Evolutionary conservation across 2,113 vertebrate species (phyloP).

Genomic region (Pelusios castaneus): DNA sequence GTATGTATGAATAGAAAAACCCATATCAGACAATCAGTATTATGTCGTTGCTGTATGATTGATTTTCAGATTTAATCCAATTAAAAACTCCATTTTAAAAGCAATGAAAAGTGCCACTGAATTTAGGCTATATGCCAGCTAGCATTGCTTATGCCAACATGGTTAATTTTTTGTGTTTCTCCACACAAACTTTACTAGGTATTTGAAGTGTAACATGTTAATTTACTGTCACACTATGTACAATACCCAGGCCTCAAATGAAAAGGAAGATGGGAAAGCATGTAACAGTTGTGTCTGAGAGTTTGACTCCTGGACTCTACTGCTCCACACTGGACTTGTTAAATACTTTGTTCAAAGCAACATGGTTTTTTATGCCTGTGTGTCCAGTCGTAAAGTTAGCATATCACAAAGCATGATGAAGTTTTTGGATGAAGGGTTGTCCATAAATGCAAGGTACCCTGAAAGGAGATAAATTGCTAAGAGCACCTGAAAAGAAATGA

Average conservation of each 20-base stretch:
- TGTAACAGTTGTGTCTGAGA: fast-evolving
- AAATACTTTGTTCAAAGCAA: neutral
- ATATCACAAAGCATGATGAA: neutral
- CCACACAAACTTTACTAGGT: neutral
- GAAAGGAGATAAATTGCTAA: neutral
- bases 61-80: neutral
- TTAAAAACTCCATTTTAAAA: neutral
- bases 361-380: fast-evolving
- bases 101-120: neutral
- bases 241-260: neutral
- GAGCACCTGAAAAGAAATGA: neutral
- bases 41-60: neutral
- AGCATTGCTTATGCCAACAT: neutral
- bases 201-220: neutral
- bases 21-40: neutral
- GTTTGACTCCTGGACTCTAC: neutral
- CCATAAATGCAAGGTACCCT: neutral
- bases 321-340: neutral
- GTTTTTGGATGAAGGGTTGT: neutral
- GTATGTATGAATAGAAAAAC: neutral
- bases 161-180: neutral
- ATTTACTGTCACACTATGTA: neutral
- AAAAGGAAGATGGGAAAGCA: neutral
- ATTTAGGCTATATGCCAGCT: neutral
- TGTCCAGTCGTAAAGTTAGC: fast-evolving